Conservation (phyloP, 2,797 vertebrate species). For the Carapus acus region DNA sequence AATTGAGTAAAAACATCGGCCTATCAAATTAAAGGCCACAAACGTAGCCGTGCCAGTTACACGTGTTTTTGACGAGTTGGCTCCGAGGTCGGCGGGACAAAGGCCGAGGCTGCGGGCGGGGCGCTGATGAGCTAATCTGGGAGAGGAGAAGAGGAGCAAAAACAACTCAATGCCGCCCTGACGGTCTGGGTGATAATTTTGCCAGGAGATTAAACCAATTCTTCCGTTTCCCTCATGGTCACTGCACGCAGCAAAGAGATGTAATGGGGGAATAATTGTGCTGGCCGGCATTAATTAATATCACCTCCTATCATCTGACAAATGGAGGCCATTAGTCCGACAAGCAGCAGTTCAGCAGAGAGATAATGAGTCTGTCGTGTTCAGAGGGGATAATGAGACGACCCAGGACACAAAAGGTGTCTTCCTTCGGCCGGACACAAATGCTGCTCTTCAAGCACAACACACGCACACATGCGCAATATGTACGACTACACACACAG, state of each 20-base stretch:
- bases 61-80: no score
- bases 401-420: constrained; percentile 37
- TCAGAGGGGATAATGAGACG: constrained; percentile 56
- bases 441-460: constrained; percentile 21
- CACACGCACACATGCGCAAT: constrained; percentile 26
- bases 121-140: background rate
- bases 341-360: constrained; percentile 44
- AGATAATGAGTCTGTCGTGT: constrained; percentile 64
- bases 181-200: constrained; percentile 9
- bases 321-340: constrained; percentile 52
- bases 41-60: no score
- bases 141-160: constrained; percentile 1
- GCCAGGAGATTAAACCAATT: background rate
- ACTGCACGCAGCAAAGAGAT: background rate
- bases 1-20: no score
- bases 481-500: constrained; percentile 2
- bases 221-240: background rate
- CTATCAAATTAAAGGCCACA: no score
- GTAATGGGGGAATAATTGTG: constrained; percentile 37
- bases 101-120: no score
- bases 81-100: no score
- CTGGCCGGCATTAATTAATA: constrained; percentile 39
- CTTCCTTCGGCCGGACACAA: constrained; percentile 40
- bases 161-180: constrained; percentile 6
- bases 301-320: constrained; percentile 42